These are phyloP conservation scores for Drosophila emarginata DNA, from an alignment of 2,888 invertebrate genomes.

Conservation along the genomic window DNA sequence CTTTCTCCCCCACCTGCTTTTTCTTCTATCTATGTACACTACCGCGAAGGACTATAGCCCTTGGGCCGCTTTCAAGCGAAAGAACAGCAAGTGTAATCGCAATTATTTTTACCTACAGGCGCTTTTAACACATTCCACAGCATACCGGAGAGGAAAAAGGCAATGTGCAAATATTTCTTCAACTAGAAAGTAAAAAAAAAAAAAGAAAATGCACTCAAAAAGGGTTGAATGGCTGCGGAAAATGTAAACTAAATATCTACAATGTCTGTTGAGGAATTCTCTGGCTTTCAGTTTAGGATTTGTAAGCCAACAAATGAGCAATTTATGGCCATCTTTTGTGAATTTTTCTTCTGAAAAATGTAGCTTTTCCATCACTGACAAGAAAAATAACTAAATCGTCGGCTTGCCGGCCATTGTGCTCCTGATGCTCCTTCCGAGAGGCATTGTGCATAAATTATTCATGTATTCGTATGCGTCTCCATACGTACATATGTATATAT, in stretches of 20 bases:
- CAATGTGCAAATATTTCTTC: slow-evolving; percentile 47
- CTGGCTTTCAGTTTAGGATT: neutral
- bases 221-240: slow-evolving; percentile 1
- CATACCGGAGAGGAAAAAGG: slow-evolving; percentile 33
- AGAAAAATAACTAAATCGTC: slow-evolving; percentile 2
- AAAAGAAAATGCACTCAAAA: neutral
- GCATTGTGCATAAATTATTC: slow-evolving; percentile 12
- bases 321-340: slow-evolving; percentile 1
- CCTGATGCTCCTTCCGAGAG: neutral
- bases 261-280: neutral
- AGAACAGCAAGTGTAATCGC: slow-evolving; percentile 41
- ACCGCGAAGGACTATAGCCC: neutral
- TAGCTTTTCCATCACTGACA: slow-evolving; percentile 2
- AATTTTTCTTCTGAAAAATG: neutral
- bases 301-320: slow-evolving; percentile 2
- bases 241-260: neutral
- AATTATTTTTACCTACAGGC: slow-evolving; percentile 56
- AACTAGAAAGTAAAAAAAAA: slow-evolving; percentile 14
- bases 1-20: neutral
- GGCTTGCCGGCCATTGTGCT: slow-evolving; percentile 11
- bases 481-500: no score
- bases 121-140: slow-evolving; percentile 43
- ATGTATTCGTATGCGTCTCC: neutral
- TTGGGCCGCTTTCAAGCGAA: slow-evolving; percentile 14
- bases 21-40: neutral